Evolutionary conservation across 2,113 vertebrate genomes (phyloP), one percentile per base, ranked within the genome.

Genomic region (Odocoileus virginianus): DNA sequence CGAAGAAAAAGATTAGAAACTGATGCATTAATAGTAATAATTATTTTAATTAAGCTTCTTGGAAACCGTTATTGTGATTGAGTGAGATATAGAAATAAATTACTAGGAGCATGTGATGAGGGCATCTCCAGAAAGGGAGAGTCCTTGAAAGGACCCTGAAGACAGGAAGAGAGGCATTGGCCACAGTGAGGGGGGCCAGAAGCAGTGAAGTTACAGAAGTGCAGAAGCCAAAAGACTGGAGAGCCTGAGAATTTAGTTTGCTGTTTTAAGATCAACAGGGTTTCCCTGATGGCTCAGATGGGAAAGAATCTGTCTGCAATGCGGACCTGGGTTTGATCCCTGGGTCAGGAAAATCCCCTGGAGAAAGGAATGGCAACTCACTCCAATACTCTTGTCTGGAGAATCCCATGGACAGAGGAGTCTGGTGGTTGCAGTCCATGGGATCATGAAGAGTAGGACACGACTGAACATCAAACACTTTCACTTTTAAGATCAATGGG

Each of bases 381-480:
- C 12, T 76, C 12, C 23, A 76, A 7, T 43, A 43, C 7, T 76
- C 23, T 76, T 43, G 23, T 15, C 40, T 27, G 71, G 71, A 76
- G 71, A 76, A 43, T 43, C 23, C 23, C 23, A 76, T 76, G 71
- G 71, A 43, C 23, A 43, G 23, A 76, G 25, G 3, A 76, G 30
- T 43, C 23, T 43, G 23, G 23, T 76, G 23, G 6, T 40, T 76
- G 6, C 12, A 76, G 40, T 43, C 71, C 71, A 15, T 43, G 71
- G 6, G 36, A 43, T 76, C 3, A 0, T 43, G 40, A 76, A 27
- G 71, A 25, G 23, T 76, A 25, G 40, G 21, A 43, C 23, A 27
- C 0, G 21, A 15, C 3, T 25, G 40, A 76, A 0, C 1, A 0
- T 74, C 71, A 15, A 27, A 43, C 6, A 43, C 12, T 76, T 76